Evolutionary conservation across 1,140 invertebrate species (phyloP), one percentile per base, ranked within the genome.

Genomic region (Littorina saxatilis): DNA sequence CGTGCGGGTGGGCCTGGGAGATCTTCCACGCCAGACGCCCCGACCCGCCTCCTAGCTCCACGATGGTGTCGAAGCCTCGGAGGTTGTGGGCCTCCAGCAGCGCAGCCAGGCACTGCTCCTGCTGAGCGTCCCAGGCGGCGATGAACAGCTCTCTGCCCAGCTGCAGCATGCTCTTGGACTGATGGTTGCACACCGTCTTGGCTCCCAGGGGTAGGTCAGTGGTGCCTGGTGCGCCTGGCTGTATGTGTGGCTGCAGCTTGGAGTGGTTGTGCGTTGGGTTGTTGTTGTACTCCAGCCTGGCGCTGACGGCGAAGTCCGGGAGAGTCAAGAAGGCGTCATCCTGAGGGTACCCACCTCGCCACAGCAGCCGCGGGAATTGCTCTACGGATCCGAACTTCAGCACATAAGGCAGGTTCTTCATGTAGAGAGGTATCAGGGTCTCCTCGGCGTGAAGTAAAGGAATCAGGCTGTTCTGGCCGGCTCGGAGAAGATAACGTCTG

Each of bases 21-120:
- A 68, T 68, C 2, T 39, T 32, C 66, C 66, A 68, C 35, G 37
- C 35, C 66, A 68, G 27, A 39, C 7, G 5, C 9, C 66, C 66
- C 7, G 66, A 68, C 5, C 66, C 66, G 17, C 43, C 73, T 55
- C 73, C 73, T 27, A 75, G 50, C 23, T 75, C 66, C 66, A 68
- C 66, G 35, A 68, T 40, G 35, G 66, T 39, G 15, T 39, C 39
- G 66, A 39, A 68, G 32, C 23, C 35, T 23, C 66, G 37, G 32
- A 68, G 23, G 66, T 68, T 68, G 66, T 39, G 20, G 11, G 23
- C 66, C 9, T 40, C 35, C 7, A 68, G 1, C 15, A 68, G 5
- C 13, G 32, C 35, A 0, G 66, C 9, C 32, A 68, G 35, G 35
- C 66, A 68, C 66, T 68, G 66, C 23, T 32, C 17, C 37, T 68